These are phyloP conservation scores for Cephonodes hylas DNA, from an alignment of 2,888 invertebrate species.

Conservation along the genomic window DNA sequence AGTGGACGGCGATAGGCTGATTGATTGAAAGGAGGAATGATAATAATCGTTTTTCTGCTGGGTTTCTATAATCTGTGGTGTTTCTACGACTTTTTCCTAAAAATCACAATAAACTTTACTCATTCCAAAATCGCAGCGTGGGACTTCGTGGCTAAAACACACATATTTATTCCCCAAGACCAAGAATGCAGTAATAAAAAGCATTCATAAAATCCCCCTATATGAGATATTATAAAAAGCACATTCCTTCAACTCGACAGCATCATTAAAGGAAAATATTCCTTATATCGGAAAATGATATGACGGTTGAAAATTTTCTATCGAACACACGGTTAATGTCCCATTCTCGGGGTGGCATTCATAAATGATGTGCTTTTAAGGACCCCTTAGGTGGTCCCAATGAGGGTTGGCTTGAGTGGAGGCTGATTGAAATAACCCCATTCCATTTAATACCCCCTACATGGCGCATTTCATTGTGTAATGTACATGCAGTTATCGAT, in stretches of 20 bases:
- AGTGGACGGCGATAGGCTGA: too few relatives aligned
- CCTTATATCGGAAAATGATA: background rate
- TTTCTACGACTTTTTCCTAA: too few relatives aligned
- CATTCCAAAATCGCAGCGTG: too few relatives aligned
- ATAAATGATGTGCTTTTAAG: background rate
- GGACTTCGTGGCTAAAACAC: too few relatives aligned
- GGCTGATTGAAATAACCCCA: background rate
- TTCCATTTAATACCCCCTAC: background rate
- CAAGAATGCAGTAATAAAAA: too few relatives aligned
- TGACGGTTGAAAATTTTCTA: background rate
- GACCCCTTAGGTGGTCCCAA: background rate
- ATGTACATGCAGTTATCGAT: background rate
- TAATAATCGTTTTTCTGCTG: too few relatives aligned
- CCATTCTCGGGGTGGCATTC: background rate
- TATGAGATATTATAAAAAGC: background rate
- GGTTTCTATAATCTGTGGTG: too few relatives aligned
- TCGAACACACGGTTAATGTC: background rate
- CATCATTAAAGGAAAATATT: background rate
- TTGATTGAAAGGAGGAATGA: too few relatives aligned
- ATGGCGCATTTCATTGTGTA: too few relatives aligned
- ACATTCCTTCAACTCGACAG: background rate
- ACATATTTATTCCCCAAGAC: too few relatives aligned
- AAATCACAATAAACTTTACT: too few relatives aligned
- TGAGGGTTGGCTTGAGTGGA: background rate
- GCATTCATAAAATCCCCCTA: background rate